Evolutionary conservation across 2,888 invertebrate species (phyloP), one percentile per base, ranked within the genome.

Genomic region (Anodontia alba): DNA sequence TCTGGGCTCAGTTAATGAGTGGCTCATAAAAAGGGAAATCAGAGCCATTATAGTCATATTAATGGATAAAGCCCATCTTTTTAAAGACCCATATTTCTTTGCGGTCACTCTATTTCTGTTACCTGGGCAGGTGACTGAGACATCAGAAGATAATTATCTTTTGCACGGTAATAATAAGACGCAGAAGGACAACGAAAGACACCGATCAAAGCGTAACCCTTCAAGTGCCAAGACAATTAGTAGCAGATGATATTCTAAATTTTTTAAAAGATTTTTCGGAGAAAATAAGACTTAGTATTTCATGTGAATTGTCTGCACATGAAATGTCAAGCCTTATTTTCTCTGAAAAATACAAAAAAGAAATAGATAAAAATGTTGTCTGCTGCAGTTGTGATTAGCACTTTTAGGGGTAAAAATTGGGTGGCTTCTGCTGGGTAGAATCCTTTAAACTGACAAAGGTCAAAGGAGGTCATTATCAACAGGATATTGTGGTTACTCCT

Each of bases 81-180:
- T 62, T 17, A 62, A 33, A 3, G 62, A 33, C 62, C 62, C 31
- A 20, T 62, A 33, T 33, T 62, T 3, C 33, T 31, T 62, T 62
- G 62, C 20, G 62, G 62, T 62, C 62, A 62, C 33, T 33, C 62
- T n/a, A 2, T 29, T 62, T 62, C 23, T 10, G 62, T 62, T 62
- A 62, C 62, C 31, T 62, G 62, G 62, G 62, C 62, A 62, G 62
- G 62, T 62, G 62, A 62, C 10, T 46, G 17, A 46, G 46, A 46
- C 38, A 38, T 38, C 15, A 46, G 46, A 12, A 3, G 46, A 12
- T 20, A 8, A 46, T 42, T 46, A 46, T 46, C 20, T 46, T 46
- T 3, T 20, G 46, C n/a, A 20, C 20, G 46, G 15, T 20, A 46
- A 46, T 20, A 46, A 46, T 12, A 17, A 20, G 46, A 8, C 17